These are phyloP conservation scores for Pentamera pediparva DNA, from an alignment of 53 echinoderm and acorn worm genomes.

Conservation along the genomic window DNA sequence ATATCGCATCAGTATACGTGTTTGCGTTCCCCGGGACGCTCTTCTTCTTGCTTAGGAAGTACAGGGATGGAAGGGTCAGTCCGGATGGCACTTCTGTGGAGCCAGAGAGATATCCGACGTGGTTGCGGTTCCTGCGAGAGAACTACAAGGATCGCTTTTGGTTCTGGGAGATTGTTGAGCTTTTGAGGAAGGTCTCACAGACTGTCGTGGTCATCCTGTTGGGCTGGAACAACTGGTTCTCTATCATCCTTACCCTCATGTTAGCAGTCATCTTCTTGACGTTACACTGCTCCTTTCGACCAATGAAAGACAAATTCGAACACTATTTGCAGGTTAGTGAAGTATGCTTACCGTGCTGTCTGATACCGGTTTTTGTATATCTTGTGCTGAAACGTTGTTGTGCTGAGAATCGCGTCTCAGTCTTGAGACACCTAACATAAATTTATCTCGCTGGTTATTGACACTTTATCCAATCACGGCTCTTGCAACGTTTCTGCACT, in stretches of 20 bases:
- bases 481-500: too few relatives aligned
- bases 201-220: conserved; percentile 4
- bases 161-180: conserved; percentile 30
- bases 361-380: neutral
- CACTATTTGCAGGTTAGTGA: conserved; percentile 27
- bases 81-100: neutral
- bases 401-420: too few relatives aligned
- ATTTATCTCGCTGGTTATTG: too few relatives aligned
- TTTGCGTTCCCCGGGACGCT: conserved; percentile 42
- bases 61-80: neutral
- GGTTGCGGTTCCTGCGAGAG: conserved; percentile 9
- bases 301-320: conserved; percentile 16
- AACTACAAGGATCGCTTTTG: conserved; percentile 12
- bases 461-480: too few relatives aligned
- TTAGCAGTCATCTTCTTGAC: conserved; percentile 10
- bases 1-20: conserved; percentile 40
- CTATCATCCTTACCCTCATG: neutral
- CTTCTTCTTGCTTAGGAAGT: conserved; percentile 4
- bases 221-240: conserved; percentile 19
- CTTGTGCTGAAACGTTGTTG: neutral
- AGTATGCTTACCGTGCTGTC: too few relatives aligned
- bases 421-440: neutral
- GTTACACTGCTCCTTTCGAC: neutral
- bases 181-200: neutral
- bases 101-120: neutral